Evolutionary conservation across 2,888 invertebrate genomes (phyloP), one percentile per base, ranked within the genome.

Genomic region (Morinoia aosen): DNA sequence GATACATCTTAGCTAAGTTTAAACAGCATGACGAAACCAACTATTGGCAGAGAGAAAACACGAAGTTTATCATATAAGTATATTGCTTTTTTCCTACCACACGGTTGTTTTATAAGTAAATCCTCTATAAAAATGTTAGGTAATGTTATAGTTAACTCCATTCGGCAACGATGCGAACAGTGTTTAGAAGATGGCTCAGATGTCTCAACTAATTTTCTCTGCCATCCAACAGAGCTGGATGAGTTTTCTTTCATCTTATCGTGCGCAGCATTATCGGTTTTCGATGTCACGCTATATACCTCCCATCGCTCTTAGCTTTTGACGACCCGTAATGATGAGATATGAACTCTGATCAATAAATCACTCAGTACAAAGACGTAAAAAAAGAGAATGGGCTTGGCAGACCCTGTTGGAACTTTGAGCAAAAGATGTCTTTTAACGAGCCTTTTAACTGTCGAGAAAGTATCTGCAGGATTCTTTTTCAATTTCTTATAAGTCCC

Each of bases 311-410:
- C 25, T 33, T 33, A 76, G 76, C 76, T 25, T 76, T 33, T 76
- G 76, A 76, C 33, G 76, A 76, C 25, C 76, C 76, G 76, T 76
- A 76, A 76, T 76, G 61, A 61, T 61, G 76, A 76, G 76, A 76
- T 76, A 76, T 76, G 76, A 76, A 76, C 76, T 76, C 33, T 76
- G 76, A 76, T 33, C 76, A 76, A 76, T 76, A 76, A 76, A 76
- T 76, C 76, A 76, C 76, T 76, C 76, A 16, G 76, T 16, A 76
- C 33, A 76, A 76, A 76, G 76, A 76, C 19, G 76, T 76, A 76
- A 33, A 33, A 33, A 48, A 10, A 76, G 33, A 25, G 76, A 33
- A 76, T 33, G 25, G 76, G 1, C 76, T 33, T 2, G 25, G 25
- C 76, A 76, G 76, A 76, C 16, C 7, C 16, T 33, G 33, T 76